Percentiles rank a stretch among this genome's conserved stretches.
These are phyloP conservation scores for Manis pentadactyla DNA, from an alignment of 2,797 vertebrate genomes.

Conservation along the genomic window DNA sequence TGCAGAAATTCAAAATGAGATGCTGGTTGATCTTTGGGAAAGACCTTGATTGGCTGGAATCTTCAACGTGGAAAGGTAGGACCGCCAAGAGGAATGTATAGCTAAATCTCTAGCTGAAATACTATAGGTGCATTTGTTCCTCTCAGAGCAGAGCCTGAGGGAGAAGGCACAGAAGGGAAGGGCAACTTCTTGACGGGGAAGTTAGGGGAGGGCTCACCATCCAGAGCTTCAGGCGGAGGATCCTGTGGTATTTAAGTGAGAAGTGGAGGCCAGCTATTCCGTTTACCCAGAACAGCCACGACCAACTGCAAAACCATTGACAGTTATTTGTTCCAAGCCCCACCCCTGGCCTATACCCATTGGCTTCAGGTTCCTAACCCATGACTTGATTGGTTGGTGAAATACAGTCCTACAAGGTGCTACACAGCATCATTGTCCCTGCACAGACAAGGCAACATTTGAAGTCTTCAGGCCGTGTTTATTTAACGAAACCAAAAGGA, in stretches of 20 bases:
- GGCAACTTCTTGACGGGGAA: background rate
- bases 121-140: background rate
- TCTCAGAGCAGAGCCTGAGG: background rate
- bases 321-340: slow-evolving; percentile 63
- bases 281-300: background rate
- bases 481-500: background rate
- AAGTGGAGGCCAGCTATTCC: background rate
- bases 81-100: background rate
- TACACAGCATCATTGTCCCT: background rate
- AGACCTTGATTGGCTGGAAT: background rate
- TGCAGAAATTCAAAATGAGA: background rate
- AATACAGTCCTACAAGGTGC: background rate
- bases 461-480: background rate
- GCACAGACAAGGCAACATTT: background rate
- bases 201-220: slow-evolving; percentile 58
- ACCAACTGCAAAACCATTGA: slow-evolving; percentile 48
- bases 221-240: background rate
- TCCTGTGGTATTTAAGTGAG: background rate
- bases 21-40: background rate
- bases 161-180: background rate
- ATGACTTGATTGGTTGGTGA: slow-evolving; percentile 60
- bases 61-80: background rate
- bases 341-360: slow-evolving; percentile 49
- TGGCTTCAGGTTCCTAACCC: slow-evolving; percentile 32
- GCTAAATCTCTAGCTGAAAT: background rate